phyloP scores from a whole-genome alignment of 2,113 vertebrate species.

The Peromyscus polionotus region DNA sequence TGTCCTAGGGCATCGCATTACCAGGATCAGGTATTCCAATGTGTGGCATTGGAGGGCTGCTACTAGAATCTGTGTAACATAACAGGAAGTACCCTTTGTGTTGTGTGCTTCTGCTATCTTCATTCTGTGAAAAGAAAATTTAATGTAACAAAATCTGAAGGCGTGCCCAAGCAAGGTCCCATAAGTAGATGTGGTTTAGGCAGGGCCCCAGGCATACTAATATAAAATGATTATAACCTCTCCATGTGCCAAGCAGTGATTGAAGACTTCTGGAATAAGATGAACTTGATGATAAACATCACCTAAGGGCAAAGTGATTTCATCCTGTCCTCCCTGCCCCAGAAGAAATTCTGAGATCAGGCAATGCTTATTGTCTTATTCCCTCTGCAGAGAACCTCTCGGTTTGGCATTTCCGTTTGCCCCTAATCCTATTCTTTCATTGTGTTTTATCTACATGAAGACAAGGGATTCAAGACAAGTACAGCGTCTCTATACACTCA shows the following conservation, averaged over 20 bases:
- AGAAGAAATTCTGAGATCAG: neutral
- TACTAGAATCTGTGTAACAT: neutral
- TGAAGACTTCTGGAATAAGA: slow-evolving; percentile 49
- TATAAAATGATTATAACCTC: neutral
- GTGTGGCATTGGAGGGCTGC: neutral
- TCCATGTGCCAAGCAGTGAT: neutral
- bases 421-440: neutral
- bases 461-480: neutral
- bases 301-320: slow-evolving; percentile 58
- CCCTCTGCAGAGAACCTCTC: neutral
- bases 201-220: neutral
- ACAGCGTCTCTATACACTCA: neutral
- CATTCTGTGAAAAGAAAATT: slow-evolving; percentile 44
- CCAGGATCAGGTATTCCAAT: neutral
- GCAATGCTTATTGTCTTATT: neutral
- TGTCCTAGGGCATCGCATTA: neutral
- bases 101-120: neutral
- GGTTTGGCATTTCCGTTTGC: neutral
- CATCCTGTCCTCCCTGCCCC: neutral
- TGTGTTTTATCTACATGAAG: neutral
- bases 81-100: neutral
- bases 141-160: neutral
- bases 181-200: neutral
- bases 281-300: slow-evolving; percentile 37
- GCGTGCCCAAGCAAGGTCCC: neutral